Base-by-base conservation (phyloP, 2,113 vertebrate genomes). In the Cichladusa arquata region DNA sequence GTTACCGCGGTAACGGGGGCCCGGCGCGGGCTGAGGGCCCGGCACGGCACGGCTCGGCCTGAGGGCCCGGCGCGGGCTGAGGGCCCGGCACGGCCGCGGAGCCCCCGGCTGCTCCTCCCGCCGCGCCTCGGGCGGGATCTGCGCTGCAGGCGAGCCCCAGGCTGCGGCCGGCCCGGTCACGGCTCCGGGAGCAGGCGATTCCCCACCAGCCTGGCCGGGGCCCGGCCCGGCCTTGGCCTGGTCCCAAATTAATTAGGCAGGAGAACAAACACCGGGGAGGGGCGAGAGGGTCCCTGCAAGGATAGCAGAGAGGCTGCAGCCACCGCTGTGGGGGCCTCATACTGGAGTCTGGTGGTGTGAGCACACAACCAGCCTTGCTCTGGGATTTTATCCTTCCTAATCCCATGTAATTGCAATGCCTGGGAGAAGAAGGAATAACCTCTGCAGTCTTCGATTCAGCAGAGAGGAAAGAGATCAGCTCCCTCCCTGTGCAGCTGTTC, bases 311-410 rank as follows among this genome's bases (percentile, higher is more conserved):
- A 26, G 47, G 26, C 42, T 34, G 28, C 5, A 4, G 38, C 6
- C 25, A 26, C 4, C 47, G 5, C 23, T 29, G 18, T 0, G 24
- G 17, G 8, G 38, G 25, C 23, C 19, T 0, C n/a, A 31, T 54
- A 1, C 19, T 19, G 45, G 28, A 58, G 28, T 13, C 6, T 48
- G 26, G 31, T 44, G 48, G 19, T 42, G 44, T 8, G 33, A 81
- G n/a, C 4, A 19, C 45, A 19, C n/a, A 61, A 12, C 4, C 5
- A 36, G 34, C 19, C 23, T 4, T 0, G 1, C 60, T 38, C 23
- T 14, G 60, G 45, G 64, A 4, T 73, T 87, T 65, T 65, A 33
- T 81, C 7, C 0, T 25, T 45, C 29, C 3, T 36, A n/a, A 44
- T 17, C 42, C 47, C 19, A 4, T 14, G 2, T 48, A 38, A 66